Percentiles rank a stretch among this genome's conserved stretches.
Evolutionary conservation across 1,140 invertebrate species (phyloP).

Genomic region (Nasonia longicornis): DNA sequence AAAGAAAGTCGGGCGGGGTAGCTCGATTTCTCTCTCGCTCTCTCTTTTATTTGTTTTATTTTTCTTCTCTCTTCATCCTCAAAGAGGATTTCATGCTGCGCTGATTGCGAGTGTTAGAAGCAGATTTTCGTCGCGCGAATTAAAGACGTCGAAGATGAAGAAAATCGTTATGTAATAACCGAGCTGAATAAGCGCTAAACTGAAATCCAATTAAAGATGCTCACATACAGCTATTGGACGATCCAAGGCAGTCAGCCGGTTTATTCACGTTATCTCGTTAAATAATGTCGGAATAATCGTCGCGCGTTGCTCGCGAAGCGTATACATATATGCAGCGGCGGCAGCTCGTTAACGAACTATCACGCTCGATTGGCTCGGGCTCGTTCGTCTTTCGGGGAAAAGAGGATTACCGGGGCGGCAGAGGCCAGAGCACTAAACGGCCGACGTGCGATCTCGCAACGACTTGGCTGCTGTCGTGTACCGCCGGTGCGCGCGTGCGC

Average conservation of each 20-base stretch:
- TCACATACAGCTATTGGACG: no score
- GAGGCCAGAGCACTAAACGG: background rate
- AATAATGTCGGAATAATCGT: no score
- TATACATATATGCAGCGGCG: no score
- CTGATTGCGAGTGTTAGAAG: background rate
- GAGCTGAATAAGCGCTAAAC: no score
- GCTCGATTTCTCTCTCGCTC: background rate
- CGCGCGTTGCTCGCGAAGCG: no score
- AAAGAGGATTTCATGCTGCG: background rate
- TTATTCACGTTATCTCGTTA: no score
- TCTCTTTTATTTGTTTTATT: background rate
- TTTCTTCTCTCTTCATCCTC: background rate
- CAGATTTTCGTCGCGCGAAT: background rate
- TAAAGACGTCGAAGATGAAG: background rate
- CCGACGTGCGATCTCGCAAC: background rate
- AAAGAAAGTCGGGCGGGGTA: background rate
- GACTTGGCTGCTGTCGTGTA: background rate
- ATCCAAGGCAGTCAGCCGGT: no score
- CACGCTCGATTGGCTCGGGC: background rate
- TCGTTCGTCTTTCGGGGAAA: slow-evolving; percentile 6
- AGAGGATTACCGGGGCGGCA: background rate
- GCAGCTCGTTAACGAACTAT: slow-evolving; percentile 15
- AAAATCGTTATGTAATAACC: no score
- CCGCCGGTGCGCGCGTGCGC: no score
- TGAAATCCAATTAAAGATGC: no score